Evolutionary conservation across 1,140 invertebrate genomes (phyloP).

Genomic region (Oryctes rhinoceros): DNA sequence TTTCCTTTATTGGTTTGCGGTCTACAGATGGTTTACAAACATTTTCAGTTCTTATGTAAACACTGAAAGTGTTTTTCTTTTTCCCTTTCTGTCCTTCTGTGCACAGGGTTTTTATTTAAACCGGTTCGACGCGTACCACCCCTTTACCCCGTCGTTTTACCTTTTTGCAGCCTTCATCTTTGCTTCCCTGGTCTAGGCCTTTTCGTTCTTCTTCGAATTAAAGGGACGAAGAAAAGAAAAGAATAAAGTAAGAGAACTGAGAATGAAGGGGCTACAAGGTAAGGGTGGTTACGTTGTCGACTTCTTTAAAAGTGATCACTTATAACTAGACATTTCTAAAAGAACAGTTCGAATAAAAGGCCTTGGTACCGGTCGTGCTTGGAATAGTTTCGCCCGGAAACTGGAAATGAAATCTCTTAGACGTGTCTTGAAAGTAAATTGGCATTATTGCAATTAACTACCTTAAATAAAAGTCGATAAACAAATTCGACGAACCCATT

Average conservation of each 20-base stretch:
- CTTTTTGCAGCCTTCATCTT: background rate
- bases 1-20: slow-evolving; percentile 3
- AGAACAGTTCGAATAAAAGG: slow-evolving; percentile 25
- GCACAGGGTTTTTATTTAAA: background rate
- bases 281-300: slow-evolving; percentile 11
- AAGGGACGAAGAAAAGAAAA: background rate
- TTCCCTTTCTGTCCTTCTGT: background rate
- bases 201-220: slow-evolving; percentile 1
- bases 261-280: background rate
- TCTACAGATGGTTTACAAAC: slow-evolving; percentile 19
- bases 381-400: slow-evolving; percentile 26
- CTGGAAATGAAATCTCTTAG: slow-evolving; percentile 38
- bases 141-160: background rate
- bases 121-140: background rate
- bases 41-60: slow-evolving; percentile 24
- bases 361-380: slow-evolving; percentile 2
- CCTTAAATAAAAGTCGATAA: slow-evolving; percentile 18
- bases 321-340: slow-evolving; percentile 29
- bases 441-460: slow-evolving; percentile 25
- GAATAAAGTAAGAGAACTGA: background rate
- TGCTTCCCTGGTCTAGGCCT: background rate
- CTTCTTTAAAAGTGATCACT: slow-evolving; percentile 33
- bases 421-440: slow-evolving; percentile 18
- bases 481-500: slow-evolving; percentile 16
- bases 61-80: slow-evolving; percentile 5